A percentile compares a stretch with the other conserved stretches of the same genome.
Evolutionary conservation across 2,113 vertebrate species (phyloP).

Genomic region (Cebidichthys violaceus): DNA sequence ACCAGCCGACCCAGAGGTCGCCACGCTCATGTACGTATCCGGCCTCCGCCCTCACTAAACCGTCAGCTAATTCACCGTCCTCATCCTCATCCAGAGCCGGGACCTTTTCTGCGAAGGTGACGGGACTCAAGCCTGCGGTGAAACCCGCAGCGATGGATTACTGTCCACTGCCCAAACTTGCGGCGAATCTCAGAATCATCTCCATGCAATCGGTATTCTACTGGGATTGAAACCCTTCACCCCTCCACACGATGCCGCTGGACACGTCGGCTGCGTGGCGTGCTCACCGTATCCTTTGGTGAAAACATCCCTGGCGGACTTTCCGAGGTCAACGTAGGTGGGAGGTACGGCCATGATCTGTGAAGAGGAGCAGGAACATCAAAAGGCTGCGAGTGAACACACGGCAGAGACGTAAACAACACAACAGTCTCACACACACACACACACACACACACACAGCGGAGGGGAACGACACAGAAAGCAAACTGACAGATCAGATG

Average conservation of each 20-base stretch:
- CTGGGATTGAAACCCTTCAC: background rate
- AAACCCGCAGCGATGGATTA: background rate
- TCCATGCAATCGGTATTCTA: background rate
- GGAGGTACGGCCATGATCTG: constrained; percentile 96
- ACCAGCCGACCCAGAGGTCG: background rate
- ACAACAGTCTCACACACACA: too few species aligned
- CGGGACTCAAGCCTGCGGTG: background rate
- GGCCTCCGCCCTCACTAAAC: background rate
- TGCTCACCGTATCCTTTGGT: constrained; percentile 96
- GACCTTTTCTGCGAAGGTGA: background rate
- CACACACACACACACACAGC: too few species aligned
- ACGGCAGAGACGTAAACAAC: background rate
- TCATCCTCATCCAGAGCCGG: background rate
- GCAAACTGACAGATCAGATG: constrained; percentile 26
- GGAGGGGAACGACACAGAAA: constrained; percentile 8
- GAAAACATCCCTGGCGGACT: constrained; percentile 95
- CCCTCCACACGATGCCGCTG: background rate
- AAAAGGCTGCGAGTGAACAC: background rate
- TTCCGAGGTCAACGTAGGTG: constrained; percentile 94
- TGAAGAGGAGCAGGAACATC: background rate
- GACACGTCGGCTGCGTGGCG: background rate
- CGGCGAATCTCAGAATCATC: too few species aligned
- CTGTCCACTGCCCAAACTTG: too few species aligned
- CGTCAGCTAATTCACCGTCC: background rate
- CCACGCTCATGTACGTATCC: background rate